Evolutionary conservation across 2,888 invertebrate species (phyloP).

Genomic region (Apodemia mormo): DNA sequence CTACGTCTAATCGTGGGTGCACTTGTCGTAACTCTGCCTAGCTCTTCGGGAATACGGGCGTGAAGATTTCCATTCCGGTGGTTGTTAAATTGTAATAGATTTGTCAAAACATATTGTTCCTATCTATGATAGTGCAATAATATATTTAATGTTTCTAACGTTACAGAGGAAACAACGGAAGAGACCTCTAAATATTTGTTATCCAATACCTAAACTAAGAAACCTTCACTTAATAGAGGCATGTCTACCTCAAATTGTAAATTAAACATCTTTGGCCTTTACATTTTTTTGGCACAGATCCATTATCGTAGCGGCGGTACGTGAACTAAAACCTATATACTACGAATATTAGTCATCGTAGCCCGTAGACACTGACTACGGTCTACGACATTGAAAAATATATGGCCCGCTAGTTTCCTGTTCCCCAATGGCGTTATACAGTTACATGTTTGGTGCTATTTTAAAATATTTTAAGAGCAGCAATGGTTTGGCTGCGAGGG

Average conservation of each 20-base stretch:
- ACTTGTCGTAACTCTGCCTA: no score
- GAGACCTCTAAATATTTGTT: no score
- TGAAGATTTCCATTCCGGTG: no score
- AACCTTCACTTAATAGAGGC: not conserved
- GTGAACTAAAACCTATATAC: not conserved
- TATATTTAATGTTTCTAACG: no score
- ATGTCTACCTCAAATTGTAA: not conserved
- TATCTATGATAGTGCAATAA: no score
- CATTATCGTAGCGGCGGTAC: not conserved
- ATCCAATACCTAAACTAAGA: no score
- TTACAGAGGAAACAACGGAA: no score
- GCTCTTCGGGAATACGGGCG: no score
- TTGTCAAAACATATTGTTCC: no score
- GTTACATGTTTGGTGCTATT: not conserved
- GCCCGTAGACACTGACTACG: not conserved
- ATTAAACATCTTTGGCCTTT: not conserved
- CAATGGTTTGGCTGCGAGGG: no score
- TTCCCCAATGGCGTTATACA: not conserved
- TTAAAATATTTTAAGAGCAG: not conserved
- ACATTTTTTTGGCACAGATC: not conserved
- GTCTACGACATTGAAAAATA: constrained; percentile 12
- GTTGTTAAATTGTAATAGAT: no score
- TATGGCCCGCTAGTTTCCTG: not conserved
- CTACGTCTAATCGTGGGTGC: no score
- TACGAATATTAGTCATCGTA: constrained; percentile 9